phyloP scores from a whole-genome alignment of 92 coral and sea anemone species.

The Metridium senile region DNA sequence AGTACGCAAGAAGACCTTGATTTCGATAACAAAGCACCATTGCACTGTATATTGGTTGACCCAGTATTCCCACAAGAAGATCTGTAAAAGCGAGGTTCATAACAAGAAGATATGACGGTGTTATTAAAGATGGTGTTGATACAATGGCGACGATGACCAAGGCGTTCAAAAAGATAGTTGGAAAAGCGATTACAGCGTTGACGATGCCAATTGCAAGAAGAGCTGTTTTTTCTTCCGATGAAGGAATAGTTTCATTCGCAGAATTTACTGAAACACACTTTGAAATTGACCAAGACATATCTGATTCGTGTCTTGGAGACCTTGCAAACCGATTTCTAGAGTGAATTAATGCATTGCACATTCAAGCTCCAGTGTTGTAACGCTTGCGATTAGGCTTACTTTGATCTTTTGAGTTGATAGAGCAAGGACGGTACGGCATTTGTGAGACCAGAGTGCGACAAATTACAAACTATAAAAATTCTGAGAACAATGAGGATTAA shows the following conservation, averaged over 20 bases:
- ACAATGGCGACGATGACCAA: constrained; percentile 17
- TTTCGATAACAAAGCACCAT: background rate
- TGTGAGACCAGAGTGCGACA: no score
- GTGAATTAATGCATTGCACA: no score
- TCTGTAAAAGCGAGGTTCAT: constrained; percentile 13
- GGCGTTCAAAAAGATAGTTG: background rate
- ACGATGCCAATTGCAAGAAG: background rate
- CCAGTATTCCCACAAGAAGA: background rate
- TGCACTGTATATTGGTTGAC: constrained; percentile 5
- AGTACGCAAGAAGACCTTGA: background rate
- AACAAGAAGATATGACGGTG: constrained; percentile 20
- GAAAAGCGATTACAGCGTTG: constrained; percentile 7
- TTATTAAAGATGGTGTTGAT: constrained; percentile 8
- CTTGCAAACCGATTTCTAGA: no score
- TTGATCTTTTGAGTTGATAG: no score
- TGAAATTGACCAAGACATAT: no score
- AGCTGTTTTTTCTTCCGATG: background rate
- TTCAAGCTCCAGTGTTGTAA: no score
- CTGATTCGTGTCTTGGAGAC: no score
- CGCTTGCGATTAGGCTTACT: no score
- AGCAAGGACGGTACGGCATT: no score
- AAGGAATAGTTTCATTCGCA: background rate
- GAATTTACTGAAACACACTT: background rate
- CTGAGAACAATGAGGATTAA: no score
- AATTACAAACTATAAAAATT: no score